Conservation (phyloP, 2,113 vertebrate genomes). For the Gnathochromis pfefferi region DNA sequence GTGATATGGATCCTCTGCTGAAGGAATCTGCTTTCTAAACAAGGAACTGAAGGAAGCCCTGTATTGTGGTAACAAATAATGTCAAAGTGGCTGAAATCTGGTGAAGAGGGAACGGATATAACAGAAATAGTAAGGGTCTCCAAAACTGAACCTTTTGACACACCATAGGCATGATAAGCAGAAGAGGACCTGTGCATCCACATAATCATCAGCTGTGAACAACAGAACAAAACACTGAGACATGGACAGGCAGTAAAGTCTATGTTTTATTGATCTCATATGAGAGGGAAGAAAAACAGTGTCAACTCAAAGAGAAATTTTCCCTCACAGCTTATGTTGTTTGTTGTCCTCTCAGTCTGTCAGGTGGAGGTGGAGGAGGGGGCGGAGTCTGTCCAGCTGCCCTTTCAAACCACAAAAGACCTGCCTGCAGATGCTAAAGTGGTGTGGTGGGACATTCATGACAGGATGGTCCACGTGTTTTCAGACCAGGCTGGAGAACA, state of each 20-base stretch:
- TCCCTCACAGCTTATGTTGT: background rate
- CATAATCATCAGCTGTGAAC: background rate
- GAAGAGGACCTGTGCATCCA: background rate
- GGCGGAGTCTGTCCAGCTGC: fast-evolving
- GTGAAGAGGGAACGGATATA: fast-evolving
- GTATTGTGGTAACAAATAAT: background rate
- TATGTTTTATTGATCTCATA: background rate
- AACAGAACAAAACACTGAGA: background rate
- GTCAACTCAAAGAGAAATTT: background rate
- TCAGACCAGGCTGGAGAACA: background rate
- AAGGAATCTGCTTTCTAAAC: too few relatives aligned
- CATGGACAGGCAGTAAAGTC: background rate
- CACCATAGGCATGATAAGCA: too few relatives aligned
- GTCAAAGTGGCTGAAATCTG: background rate
- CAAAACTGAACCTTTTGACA: background rate
- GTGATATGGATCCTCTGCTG: too few relatives aligned
- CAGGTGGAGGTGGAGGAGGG: fast-evolving
- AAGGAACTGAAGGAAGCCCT: too few relatives aligned
- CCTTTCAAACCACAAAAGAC: fast-evolving
- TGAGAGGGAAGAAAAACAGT: background rate
- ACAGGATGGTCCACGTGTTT: background rate
- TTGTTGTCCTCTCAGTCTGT: background rate
- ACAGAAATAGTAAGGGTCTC: background rate
- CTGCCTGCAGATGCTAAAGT: background rate
- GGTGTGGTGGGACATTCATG: background rate